Percentiles rank a stretch among this genome's conserved stretches.
Evolutionary conservation across 2,888 invertebrate species (phyloP).

Genomic region (Dione juno): DNA sequence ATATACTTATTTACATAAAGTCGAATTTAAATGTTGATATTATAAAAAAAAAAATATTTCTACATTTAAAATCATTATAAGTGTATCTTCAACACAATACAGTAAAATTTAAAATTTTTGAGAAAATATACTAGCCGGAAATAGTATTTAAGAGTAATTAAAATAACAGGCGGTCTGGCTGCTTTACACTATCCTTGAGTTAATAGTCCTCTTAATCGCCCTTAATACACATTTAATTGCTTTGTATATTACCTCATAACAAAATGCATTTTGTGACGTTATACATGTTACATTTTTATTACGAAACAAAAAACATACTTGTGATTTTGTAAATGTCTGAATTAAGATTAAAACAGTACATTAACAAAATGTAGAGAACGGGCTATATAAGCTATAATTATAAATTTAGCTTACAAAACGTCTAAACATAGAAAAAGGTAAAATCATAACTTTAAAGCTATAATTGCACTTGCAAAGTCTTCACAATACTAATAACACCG

Average conservation of each 20-base stretch:
- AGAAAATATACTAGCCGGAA: conserved; percentile 46
- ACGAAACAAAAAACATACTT: neutral
- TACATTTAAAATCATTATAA: neutral
- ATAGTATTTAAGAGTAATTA: conserved; percentile 46
- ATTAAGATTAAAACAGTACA: neutral
- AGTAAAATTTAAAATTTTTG: neutral
- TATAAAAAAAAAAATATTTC: neutral
- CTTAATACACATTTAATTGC: conserved; percentile 47
- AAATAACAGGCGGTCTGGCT: conserved; percentile 39
- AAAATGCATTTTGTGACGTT: conserved; percentile 14
- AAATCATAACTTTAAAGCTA: too few relatives aligned
- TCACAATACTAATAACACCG: too few relatives aligned
- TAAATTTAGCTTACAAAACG: too few relatives aligned
- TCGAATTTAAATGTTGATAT: neutral
- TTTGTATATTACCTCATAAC: conserved; percentile 33
- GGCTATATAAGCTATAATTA: too few relatives aligned
- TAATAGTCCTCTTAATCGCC: conserved; percentile 39
- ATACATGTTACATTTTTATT: neutral
- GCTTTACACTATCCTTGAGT: conserved; percentile 40
- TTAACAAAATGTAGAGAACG: too few relatives aligned
- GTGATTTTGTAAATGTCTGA: neutral
- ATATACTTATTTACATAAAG: neutral
- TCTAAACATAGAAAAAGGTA: too few relatives aligned
- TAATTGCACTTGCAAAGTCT: too few relatives aligned
- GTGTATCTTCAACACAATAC: neutral